Base-by-base conservation (phyloP, 2,113 vertebrate species). In the Pollimyrus isidori region DNA sequence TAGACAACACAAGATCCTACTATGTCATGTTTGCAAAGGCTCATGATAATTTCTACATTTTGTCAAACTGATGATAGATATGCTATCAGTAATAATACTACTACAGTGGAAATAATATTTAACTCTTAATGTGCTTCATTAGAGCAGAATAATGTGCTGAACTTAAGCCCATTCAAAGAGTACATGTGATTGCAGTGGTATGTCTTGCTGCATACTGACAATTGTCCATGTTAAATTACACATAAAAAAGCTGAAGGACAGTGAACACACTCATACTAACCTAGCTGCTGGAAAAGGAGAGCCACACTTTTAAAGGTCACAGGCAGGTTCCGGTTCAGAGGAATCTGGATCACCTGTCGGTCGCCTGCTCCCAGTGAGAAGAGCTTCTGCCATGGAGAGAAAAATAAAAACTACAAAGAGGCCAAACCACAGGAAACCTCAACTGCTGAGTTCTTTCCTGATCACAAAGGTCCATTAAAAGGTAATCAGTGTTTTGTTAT, bases 311-410 rank as follows among this genome's bases (percentile, higher is more conserved):
- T 97, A 93, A 95, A 96, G 86, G 98, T 99, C 90, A 99, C 95
- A 52, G 98, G 98, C 93, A 99, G 95, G 15, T 95, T 98, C 23
- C 97, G 96, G 5, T 97, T 97, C 21, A 99, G 95, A 93, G 98
- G 98, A 39, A 97, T 98, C 94, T 99, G 98, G 93, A 99, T 98
- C 93, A 99, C 95, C 86, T 99, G 98, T 65, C 98, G 95, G 91
- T 99, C 98, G 92, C 98, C 98, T 89, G 98, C 98, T 94, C 98
- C 98, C 93, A 99, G 94, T 89, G 98, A 99, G 93, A 99, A 98
- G 56, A 99, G 94, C 91, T 99, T 99, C 98, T 99, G 96, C 62
- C 93, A 88, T 87, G 89, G 87, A 91, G 3, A 89, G 3, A 85
- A 21, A 65, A 89, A 85, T 30, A 17, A 13, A 73, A 91, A 90